Percentiles rank a stretch among this genome's conserved stretches.
These are phyloP conservation scores for Megaustenia siamemsis DNA, from an alignment of 2,888 invertebrate species.

Conservation along the genomic window DNA sequence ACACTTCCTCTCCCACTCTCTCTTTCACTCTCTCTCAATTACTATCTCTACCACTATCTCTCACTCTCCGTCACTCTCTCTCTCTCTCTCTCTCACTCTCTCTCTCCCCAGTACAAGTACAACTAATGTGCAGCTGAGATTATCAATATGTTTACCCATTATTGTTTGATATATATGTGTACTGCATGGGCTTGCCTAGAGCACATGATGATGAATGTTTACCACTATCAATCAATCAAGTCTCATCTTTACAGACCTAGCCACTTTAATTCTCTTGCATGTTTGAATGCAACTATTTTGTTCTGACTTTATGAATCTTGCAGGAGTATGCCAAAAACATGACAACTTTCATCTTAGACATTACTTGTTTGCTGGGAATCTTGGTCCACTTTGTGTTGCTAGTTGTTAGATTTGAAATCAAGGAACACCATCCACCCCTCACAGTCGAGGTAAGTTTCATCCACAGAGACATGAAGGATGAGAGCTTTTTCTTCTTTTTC, in stretches of 20 bases:
- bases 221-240: too few species aligned
- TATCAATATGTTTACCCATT: too few species aligned
- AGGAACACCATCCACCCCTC: neutral
- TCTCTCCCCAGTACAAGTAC: neutral
- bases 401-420: neutral
- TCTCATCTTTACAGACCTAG: too few species aligned
- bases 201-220: too few species aligned
- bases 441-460: neutral
- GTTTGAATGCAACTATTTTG: neutral
- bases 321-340: slow-evolving; percentile 1
- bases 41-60: neutral
- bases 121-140: too few species aligned
- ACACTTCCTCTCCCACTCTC: too few species aligned
- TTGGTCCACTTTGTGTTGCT: neutral
- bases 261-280: too few species aligned
- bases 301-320: neutral
- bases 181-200: too few species aligned
- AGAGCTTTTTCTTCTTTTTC: too few species aligned
- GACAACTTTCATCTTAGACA: neutral
- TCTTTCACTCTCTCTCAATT: neutral
- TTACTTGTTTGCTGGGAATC: neutral
- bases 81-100: slow-evolving; percentile 18
- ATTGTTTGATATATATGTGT: too few species aligned
- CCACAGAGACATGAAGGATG: too few species aligned
- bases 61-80: neutral